phyloP scores from a whole-genome alignment of 1,140 invertebrate species.

The Palaemon carinicauda region DNA sequence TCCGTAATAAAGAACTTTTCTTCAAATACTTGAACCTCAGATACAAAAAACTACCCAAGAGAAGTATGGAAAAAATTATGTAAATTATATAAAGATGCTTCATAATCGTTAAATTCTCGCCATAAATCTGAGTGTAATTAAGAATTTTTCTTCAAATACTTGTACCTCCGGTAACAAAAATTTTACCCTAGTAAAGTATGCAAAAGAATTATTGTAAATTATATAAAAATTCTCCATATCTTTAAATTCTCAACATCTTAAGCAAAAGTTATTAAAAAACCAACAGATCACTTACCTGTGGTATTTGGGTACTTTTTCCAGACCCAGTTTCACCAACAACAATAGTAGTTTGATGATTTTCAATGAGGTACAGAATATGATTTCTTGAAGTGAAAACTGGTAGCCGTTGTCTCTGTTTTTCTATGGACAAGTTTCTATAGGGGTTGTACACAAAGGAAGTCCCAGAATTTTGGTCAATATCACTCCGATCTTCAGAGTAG shows the following conservation, averaged over 20 bases:
- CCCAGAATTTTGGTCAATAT: slow-evolving; percentile 71
- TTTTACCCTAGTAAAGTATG: not conserved
- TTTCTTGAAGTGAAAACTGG: slow-evolving; percentile 84
- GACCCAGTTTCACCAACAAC: slow-evolving; percentile 95
- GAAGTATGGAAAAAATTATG: too few species aligned
- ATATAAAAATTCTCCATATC: too few species aligned
- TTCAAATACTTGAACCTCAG: too few species aligned
- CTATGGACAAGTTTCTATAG: slow-evolving; percentile 80
- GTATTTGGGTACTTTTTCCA: slow-evolving; percentile 96
- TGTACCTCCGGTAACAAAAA: too few species aligned
- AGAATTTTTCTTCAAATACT: not conserved
- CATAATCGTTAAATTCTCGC: too few species aligned
- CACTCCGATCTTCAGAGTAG: slow-evolving; percentile 69
- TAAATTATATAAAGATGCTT: too few species aligned
- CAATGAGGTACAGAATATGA: slow-evolving; percentile 88
- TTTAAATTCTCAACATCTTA: too few species aligned
- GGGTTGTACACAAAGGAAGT: slow-evolving; percentile 85
- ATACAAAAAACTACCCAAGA: too few species aligned
- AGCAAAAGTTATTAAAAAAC: not conserved
- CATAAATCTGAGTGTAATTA: too few species aligned
- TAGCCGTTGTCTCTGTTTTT: slow-evolving; percentile 80
- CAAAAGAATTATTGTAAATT: too few species aligned
- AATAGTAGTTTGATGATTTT: slow-evolving; percentile 89
- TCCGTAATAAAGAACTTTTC: not conserved
- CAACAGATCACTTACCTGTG: slow-evolving; percentile 63